Evolutionary conservation across 2,888 invertebrate genomes (phyloP), one percentile per base, ranked within the genome.

Genomic region (Thalpophila matura): DNA sequence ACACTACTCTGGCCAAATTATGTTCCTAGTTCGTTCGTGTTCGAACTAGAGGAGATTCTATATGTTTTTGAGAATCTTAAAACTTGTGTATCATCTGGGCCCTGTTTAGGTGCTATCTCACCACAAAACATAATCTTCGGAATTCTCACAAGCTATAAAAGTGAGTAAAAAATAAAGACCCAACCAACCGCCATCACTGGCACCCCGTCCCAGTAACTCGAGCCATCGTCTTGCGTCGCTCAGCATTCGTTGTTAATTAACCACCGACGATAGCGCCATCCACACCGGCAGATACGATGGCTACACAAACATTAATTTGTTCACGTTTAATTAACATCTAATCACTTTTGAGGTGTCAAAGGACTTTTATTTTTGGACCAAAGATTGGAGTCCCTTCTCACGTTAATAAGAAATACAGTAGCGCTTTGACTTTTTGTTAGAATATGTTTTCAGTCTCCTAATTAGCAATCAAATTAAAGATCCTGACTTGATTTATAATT

Each of bases 231-330:
- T 49, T 26, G 37, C 58, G 56, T 59, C 55, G 55, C 50, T 37
- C 56, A 40, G 53, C 56, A 63, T 69, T 77, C 55, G 58, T 56
- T 37, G 40, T 59, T 78, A 80, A 78, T 81, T 74, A 80, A 67
- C 71, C 61, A 65, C 42, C 31, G 63, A 51, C 54, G 81, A 78
- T 70, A 64, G 35, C 63, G 45, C 47, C 49, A 26, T 45, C 59
- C 14, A 27, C 70, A 24, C 56, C 9, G 16, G 20, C 50, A 20
- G 67, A 67, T 66, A 60, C 60, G 35, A 50, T 77, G 60, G 40
- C 67, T 53, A 54, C 43, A 65, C 47, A 67, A 77, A 73, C 78
- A 73, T 70, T 56, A 18, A 70, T 75, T 75, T 70, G 65, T 65
- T 49, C 53, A 58, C 56, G 47, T 58, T 79, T 53, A 55, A 64